Evolutionary conservation across 2,888 invertebrate genomes (phyloP).

Genomic region (Anthrax anthrax): DNA sequence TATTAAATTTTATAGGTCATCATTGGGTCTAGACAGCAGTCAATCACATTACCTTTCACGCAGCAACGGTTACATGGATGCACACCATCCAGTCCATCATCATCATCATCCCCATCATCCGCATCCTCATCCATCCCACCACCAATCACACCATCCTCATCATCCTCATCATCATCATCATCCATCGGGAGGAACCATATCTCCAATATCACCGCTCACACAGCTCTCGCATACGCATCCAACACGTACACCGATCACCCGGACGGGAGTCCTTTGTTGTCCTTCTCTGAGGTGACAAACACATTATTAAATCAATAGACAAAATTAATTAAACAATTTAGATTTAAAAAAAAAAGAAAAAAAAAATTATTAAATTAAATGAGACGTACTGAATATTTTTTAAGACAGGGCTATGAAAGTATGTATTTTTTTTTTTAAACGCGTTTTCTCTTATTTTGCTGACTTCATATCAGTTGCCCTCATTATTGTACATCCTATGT

Average conservation of each 20-base stretch:
- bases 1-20: constrained; percentile 7
- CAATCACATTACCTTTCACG: constrained; percentile 11
- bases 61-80: constrained; percentile 25
- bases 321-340: too few species aligned
- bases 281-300: constrained; percentile 67
- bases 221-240: constrained; percentile 36
- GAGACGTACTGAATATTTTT: too few species aligned
- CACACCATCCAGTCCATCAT: constrained; percentile 24
- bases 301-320: constrained; percentile 52
- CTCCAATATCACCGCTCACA: constrained; percentile 35
- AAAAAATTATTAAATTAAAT: too few species aligned
- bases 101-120: constrained; percentile 23
- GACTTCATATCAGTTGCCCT: too few species aligned
- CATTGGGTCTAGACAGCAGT: constrained; percentile 12
- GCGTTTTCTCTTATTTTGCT: too few species aligned
- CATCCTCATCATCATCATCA: constrained; percentile 21
- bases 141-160: constrained; percentile 13
- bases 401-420: too few species aligned
- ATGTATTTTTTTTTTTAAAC: too few species aligned
- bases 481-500: too few species aligned
- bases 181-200: constrained; percentile 29
- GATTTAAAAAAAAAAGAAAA: too few species aligned
- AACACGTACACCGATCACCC: constrained; percentile 38
- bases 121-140: constrained; percentile 19
- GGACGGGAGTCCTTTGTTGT: constrained; percentile 56